Evolutionary conservation across 1,140 invertebrate genomes (phyloP).

Genomic region (Bactericera cockerelli): DNA sequence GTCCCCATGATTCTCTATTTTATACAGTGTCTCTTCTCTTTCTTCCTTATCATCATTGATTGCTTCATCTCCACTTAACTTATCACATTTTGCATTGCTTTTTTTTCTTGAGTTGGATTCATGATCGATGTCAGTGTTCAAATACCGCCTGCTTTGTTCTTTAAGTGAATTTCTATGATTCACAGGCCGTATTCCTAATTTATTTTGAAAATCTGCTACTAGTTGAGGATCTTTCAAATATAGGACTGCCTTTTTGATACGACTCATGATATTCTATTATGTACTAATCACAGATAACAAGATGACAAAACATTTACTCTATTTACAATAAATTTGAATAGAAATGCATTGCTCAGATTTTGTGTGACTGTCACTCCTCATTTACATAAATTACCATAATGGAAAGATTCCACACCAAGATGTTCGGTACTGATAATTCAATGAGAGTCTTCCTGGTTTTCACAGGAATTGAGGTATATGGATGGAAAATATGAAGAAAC

Average conservation of each 20-base stretch:
- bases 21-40: background rate
- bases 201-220: slow-evolving; percentile 22
- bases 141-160: background rate
- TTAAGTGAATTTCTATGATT: slow-evolving; percentile 1
- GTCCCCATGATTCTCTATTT: slow-evolving; percentile 12
- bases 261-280: background rate
- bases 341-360: background rate
- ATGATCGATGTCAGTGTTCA: background rate
- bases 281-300: no score
- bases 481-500: no score
- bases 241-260: slow-evolving; percentile 14
- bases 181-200: slow-evolving; percentile 20
- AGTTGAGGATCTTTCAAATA: slow-evolving; percentile 22
- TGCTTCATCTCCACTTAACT: background rate
- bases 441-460: no score
- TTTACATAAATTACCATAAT: no score
- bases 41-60: background rate
- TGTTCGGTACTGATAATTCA: no score
- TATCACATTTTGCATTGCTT: background rate
- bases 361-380: no score
- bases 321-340: no score
- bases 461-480: no score
- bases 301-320: no score
- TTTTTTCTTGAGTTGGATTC: slow-evolving; percentile 1
- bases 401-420: no score